phyloP scores from a whole-genome alignment of 2,797 vertebrate species.

The Fistularia commersonii region DNA sequence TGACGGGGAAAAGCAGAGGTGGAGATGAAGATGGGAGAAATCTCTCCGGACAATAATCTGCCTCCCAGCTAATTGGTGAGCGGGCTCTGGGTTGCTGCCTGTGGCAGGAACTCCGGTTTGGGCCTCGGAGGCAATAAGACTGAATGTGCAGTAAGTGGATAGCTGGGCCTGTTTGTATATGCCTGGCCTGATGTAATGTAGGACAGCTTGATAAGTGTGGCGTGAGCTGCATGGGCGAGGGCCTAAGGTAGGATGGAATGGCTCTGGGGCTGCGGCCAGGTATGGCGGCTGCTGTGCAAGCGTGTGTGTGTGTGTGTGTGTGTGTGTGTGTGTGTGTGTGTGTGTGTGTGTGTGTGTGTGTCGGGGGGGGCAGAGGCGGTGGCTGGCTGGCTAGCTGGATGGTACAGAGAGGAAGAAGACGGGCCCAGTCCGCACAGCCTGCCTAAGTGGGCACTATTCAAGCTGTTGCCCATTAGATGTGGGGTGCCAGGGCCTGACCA shows the following conservation, averaged over 20 bases:
- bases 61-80: constrained; percentile 66
- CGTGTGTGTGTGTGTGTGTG: not conserved
- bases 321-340: constrained; percentile 1
- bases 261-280: constrained; percentile 69
- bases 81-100: constrained; percentile 61
- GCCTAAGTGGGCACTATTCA: constrained; percentile 86
- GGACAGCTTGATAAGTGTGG: constrained; percentile 72
- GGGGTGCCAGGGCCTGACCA: constrained; percentile 77
- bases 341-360: not conserved
- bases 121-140: constrained; percentile 54
- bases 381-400: constrained; percentile 61
- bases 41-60: constrained; percentile 61
- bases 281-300: constrained; percentile 70
- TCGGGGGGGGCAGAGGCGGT: constrained; percentile 66
- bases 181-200: constrained; percentile 61
- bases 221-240: constrained; percentile 61
- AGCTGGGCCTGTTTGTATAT: constrained; percentile 66
- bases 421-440: constrained; percentile 68
- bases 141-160: constrained; percentile 61
- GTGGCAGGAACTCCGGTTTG: constrained; percentile 59
- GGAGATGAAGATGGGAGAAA: constrained; percentile 46
- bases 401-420: constrained; percentile 56
- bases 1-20: constrained; percentile 46
- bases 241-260: constrained; percentile 69
- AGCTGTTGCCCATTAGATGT: constrained; percentile 85